These are phyloP conservation scores for Cyanoramphus novaezelandiae DNA, from an alignment of 2,113 vertebrate genomes.

Conservation along the genomic window DNA sequence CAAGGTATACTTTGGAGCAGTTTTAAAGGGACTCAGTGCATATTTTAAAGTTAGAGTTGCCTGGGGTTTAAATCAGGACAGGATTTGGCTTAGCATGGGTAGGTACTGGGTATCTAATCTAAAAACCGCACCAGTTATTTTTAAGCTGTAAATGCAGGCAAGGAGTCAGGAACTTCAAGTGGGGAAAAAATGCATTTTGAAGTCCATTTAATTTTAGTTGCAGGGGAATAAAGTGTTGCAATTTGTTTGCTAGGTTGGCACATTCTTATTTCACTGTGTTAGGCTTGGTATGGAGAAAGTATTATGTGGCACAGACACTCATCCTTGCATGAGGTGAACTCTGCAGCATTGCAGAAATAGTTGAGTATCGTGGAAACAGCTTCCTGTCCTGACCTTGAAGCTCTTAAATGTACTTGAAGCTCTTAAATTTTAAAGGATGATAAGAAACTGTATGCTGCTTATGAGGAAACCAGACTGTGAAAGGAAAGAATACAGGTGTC, in stretches of 20 bases:
- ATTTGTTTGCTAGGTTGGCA: background rate
- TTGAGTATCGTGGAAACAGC: background rate
- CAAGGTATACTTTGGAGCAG: background rate
- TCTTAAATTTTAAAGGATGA: background rate
- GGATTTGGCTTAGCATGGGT: background rate
- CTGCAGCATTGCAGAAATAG: background rate
- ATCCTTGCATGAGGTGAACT: background rate
- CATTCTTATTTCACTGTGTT: background rate
- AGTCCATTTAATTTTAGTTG: background rate
- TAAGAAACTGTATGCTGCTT: background rate
- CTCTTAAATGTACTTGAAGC: background rate
- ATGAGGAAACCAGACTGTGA: background rate
- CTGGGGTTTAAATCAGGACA: constrained; percentile 15
- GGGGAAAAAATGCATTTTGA: background rate
- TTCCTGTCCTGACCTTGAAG: background rate
- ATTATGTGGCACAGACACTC: too few species aligned
- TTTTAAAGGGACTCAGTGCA: background rate
- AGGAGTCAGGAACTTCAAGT: background rate
- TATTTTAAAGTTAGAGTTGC: background rate
- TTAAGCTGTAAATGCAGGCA: background rate
- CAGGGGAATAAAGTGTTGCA: background rate
- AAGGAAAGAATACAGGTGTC: background rate
- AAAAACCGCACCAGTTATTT: background rate
- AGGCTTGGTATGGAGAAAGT: background rate
- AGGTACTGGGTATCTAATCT: background rate